phyloP scores from a whole-genome alignment of 2,113 vertebrate species.

The Heloderma charlesbogerti region DNA sequence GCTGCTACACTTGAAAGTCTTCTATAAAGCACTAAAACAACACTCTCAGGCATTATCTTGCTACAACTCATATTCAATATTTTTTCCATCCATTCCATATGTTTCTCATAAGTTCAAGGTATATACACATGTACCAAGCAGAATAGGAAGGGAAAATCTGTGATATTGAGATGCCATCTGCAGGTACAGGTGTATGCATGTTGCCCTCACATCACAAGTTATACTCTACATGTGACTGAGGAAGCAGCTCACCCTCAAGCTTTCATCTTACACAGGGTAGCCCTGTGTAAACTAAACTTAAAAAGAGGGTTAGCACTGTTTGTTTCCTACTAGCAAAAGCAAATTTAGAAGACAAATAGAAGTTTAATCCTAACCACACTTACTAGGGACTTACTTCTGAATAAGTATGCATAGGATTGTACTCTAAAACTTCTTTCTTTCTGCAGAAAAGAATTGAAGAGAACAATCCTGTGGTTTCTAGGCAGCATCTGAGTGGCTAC shows the following conservation, averaged over 20 bases:
- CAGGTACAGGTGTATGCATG: not conserved
- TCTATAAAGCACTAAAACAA: constrained; percentile 14
- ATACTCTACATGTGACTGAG: not conserved
- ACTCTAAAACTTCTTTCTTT: not conserved
- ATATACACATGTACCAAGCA: not conserved
- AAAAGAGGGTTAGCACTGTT: not conserved
- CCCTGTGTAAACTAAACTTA: not conserved
- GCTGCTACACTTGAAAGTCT: too few species aligned
- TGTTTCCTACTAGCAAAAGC: not conserved
- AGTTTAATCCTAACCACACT: not conserved
- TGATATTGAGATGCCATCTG: not conserved
- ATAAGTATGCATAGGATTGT: not conserved
- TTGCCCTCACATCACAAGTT: not conserved
- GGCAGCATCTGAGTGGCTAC: too few species aligned
- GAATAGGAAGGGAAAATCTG: not conserved
- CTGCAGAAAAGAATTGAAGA: too few species aligned
- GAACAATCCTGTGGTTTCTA: too few species aligned
- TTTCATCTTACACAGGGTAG: not conserved
- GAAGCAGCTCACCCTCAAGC: not conserved
- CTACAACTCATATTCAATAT: not conserved
- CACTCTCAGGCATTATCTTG: not conserved
- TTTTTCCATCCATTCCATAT: not conserved
- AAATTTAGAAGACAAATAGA: not conserved
- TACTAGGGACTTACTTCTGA: not conserved
- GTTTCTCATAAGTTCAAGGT: not conserved